Percentiles rank a stretch among this genome's conserved stretches.
These are phyloP conservation scores for Bungarus multicinctus DNA, from an alignment of 2,113 vertebrate species.

Conservation along the genomic window DNA sequence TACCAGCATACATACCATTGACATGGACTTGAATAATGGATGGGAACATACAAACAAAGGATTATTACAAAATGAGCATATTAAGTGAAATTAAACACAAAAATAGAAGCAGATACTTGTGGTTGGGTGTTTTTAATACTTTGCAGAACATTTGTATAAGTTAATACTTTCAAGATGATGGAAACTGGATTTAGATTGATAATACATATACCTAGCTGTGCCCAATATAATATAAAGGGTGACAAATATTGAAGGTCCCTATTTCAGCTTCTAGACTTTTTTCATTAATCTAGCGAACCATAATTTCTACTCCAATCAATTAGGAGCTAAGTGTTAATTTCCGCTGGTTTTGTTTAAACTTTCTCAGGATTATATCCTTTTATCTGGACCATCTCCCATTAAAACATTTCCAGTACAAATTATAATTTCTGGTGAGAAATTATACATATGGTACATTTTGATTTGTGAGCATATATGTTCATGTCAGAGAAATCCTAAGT, in stretches of 20 bases:
- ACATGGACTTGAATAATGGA: neutral
- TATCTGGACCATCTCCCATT: neutral
- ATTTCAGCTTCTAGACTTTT: neutral
- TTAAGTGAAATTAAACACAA: neutral
- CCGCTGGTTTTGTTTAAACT: neutral
- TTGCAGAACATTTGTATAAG: neutral
- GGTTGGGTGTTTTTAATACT: neutral
- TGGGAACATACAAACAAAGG: neutral
- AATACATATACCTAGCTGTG: neutral
- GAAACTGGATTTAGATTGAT: neutral
- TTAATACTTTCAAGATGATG: neutral
- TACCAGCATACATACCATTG: neutral
- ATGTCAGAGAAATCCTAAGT: neutral
- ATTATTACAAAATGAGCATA: neutral
- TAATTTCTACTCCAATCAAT: neutral
- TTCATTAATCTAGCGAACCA: neutral
- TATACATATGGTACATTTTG: neutral
- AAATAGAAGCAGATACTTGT: neutral
- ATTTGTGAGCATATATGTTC: neutral
- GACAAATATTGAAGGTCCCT: neutral
- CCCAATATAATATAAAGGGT: neutral
- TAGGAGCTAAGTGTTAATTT: neutral
- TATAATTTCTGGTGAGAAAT: neutral
- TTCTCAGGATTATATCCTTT: neutral
- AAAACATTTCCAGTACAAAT: neutral